Base-by-base conservation (phyloP, 1,140 invertebrate species). In the Paralvinella palmiformis region DNA sequence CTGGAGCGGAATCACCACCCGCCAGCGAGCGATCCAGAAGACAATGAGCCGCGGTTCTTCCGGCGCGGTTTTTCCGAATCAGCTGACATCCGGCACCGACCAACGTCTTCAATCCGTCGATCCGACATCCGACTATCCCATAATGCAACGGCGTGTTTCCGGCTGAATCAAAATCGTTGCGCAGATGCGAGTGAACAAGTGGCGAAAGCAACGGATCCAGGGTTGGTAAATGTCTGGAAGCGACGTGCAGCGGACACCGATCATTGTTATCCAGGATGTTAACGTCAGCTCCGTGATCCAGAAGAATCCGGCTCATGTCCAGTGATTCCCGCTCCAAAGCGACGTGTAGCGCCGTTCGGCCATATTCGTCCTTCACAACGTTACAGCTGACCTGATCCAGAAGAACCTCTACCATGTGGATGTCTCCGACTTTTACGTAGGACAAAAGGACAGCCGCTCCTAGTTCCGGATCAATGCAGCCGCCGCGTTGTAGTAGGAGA, bases 211-310 rank as follows among this genome's bases (percentile, higher is more conserved):
- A n/a, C n/a, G n/a, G n/a, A n/a, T n/a, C n/a, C n/a, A n/a, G n/a
- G n/a, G n/a, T n/a, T n/a, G n/a, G n/a, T n/a, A n/a, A n/a, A n/a
- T n/a, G n/a, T n/a, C n/a, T n/a, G n/a, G 37, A 41, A 7, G 77
- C 74, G 10, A 80, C 48, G 73, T 89, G 86, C 13, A 89, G 70
- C 1, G 86, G 79, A 0, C 87, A 88, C 27, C 86, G 74, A 41
- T 85, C 86, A 0, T 83, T 84, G 7, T 81, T 70, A 74, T 88
- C 86, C 62, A 27, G 36, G 31, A 33, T 36, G 63, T 65, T 62
- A 33, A 66, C 62, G 59, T 56, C 31, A 35, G 59, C 60, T n/a
- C 64, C 64, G 24, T 13, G 22, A 15, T 55, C 24, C 33, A 60
- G 2, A 7, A 60, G 41, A 32, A 41, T 5, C 41, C 31, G 6